Evolutionary conservation across 2,113 vertebrate genomes (phyloP), one percentile per base, ranked within the genome.

Genomic region (Peromyscus polionotus): DNA sequence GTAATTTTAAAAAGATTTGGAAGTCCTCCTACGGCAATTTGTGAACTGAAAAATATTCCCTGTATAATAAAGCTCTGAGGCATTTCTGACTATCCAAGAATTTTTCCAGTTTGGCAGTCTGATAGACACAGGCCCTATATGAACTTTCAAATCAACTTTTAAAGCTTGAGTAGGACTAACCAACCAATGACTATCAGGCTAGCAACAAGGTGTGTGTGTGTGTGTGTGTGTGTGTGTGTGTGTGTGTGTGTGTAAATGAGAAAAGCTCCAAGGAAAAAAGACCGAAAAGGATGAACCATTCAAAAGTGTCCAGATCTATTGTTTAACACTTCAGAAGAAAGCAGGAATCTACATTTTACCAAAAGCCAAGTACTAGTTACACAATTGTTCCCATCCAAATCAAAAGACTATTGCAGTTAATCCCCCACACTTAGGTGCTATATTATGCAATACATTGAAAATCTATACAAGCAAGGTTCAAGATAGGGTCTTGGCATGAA

Each of bases 391-490:
- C 28, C 92, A 77, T 90, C 91, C 96, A 96, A 95, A 95, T 39
- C 48, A 63, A 90, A 93, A 88, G 93, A 48, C 84, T 92, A 83
- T 67, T 93, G 45, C 67, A 81, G 28, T 72, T 90, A 76, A 88
- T 96, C 5, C 7, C 96, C 51, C 89, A 80, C 45, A 42, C 31
- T 97, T 93, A 93, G 85, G 39, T 95, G 5, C 17, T 93, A 92
- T 95, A 86, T 83, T 93, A 73, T 73, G 36, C 26, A 96, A 84
- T 96, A 88, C 70, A 95, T 79, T 95, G 83, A 81, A 97, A 97
- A 96, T 97, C 72, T 97, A 96, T 95, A 95, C 33, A 84, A 83
- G 70, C 45, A 54, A 95, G 84, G 80, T 97, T 98, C 90, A 94
- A 65, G 65, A 88, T 65, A 92, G 26, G 88, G 75, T 90, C 65